Evolutionary conservation across 2,113 vertebrate genomes (phyloP), one percentile per base, ranked within the genome.

Genomic region (Alethe diademata): DNA sequence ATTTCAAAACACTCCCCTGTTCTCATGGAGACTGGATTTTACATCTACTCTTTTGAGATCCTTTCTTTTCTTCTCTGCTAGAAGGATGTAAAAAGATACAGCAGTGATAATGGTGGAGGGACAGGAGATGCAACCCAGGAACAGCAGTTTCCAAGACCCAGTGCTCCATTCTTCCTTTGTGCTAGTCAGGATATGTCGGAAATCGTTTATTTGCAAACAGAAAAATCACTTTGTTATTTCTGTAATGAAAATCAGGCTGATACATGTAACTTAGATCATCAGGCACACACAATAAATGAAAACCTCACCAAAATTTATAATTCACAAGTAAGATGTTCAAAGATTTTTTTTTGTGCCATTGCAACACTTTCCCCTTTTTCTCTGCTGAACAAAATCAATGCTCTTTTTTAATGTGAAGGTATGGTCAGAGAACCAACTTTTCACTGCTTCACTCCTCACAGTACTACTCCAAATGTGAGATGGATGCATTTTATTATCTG

Each of bases 1-100:
- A 75, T 36, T 82, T 73, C 73, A 66, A 91, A 93, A 90, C 2
- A 56, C 28, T 42, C 28, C 38, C 60, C 90, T 40, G 62, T 47
- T 92, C 92, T 97, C 71, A 88, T 61, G 78, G 58, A 90, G 66
- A 53, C 12, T 20, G 40, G n/a, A 69, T 90, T 67, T 93, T 65
- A 36, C 4, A 11, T 71, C 53, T 64, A 61, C 24, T 35, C 80
- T 62, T 56, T 16, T 24, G 48, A 78, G 23, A 87, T 14, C 13
- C 6, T 22, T 56, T 48, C 28, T 69, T 74, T 82, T 92, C 36
- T 86, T 62, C 47, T 89, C 56, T 64, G 42, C 40, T 69, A 48
- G 85, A 95, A 88, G 36, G 31, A n/a, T 2, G 8, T 28, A 7
- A 62, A 74, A 60, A 48, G 33, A 70, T 60, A 29, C 43, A 60